Conservation (phyloP, 2,113 vertebrate species). For the Alethe castanea region DNA sequence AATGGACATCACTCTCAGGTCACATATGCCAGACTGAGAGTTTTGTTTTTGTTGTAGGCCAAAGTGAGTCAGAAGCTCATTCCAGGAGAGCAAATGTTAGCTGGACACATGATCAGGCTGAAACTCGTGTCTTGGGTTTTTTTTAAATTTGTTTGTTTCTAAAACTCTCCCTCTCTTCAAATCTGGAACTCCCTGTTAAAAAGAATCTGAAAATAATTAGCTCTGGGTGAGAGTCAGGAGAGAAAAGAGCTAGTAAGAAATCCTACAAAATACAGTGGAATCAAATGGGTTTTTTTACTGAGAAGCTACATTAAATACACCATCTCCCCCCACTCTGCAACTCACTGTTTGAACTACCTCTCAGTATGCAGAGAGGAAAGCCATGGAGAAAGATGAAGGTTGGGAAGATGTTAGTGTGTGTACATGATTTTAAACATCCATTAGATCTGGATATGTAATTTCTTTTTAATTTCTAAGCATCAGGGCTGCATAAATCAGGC, state of each 20-base stretch:
- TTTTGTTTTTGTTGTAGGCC: background rate
- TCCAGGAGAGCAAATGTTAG: background rate
- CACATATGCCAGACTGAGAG: background rate
- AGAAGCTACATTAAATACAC: background rate
- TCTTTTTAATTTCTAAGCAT: background rate
- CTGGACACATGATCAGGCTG: background rate
- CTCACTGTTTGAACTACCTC: background rate
- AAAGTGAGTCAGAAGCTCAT: background rate
- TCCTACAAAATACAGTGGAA: background rate
- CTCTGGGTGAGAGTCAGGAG: background rate
- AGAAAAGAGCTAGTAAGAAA: background rate
- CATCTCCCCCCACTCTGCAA: background rate
- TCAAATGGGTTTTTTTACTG: background rate
- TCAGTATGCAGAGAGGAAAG: background rate
- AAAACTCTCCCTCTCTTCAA: background rate
- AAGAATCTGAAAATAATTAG: background rate
- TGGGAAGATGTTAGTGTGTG: background rate
- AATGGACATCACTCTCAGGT: background rate
- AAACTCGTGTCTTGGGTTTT: background rate
- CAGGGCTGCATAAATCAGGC: background rate
- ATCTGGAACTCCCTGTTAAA: background rate
- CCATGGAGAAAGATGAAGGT: background rate
- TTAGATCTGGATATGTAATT: background rate
- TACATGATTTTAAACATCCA: background rate
- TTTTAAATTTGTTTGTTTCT: background rate